These are phyloP conservation scores for Crioceris asparagi DNA, from an alignment of 2,888 invertebrate species.

Conservation along the genomic window DNA sequence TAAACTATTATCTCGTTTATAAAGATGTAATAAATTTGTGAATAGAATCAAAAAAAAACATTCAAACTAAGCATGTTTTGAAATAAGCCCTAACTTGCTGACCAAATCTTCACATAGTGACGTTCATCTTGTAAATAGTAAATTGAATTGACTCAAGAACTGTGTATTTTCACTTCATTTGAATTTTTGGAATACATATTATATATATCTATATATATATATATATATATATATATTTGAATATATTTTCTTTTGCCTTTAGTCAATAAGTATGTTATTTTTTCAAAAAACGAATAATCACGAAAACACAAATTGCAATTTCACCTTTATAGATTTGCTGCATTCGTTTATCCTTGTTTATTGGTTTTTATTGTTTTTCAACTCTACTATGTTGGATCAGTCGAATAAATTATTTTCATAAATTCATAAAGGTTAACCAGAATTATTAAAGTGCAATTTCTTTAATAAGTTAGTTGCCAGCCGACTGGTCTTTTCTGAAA, in stretches of 20 bases:
- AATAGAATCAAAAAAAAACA: too few relatives aligned
- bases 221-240: too few relatives aligned
- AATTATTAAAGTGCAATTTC: conserved; percentile 7
- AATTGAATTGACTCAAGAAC: too few relatives aligned
- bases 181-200: too few relatives aligned
- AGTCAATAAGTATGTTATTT: conserved; percentile 26
- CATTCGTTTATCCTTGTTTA: conserved; percentile 27
- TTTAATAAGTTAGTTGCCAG: conserved; percentile 47
- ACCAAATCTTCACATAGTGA: too few relatives aligned
- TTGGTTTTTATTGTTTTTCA: conserved; percentile 16
- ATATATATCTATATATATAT: too few relatives aligned
- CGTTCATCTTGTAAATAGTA: too few relatives aligned
- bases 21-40: too few relatives aligned
- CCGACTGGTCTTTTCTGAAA: conserved; percentile 63
- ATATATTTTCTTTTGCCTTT: conserved; percentile 30
- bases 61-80: too few relatives aligned
- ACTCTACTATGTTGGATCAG: conserved; percentile 32
- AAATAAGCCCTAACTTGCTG: too few relatives aligned
- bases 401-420: conserved; percentile 25
- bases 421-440: conserved; percentile 9
- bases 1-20: too few relatives aligned
- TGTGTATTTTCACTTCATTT: conserved; percentile 32
- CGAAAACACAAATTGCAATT: conserved; percentile 39
- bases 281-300: conserved; percentile 26
- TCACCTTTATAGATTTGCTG: conserved; percentile 40